Evolutionary conservation across 1,140 invertebrate genomes (phyloP).

Genomic region (Himalopsyche phryganea): DNA sequence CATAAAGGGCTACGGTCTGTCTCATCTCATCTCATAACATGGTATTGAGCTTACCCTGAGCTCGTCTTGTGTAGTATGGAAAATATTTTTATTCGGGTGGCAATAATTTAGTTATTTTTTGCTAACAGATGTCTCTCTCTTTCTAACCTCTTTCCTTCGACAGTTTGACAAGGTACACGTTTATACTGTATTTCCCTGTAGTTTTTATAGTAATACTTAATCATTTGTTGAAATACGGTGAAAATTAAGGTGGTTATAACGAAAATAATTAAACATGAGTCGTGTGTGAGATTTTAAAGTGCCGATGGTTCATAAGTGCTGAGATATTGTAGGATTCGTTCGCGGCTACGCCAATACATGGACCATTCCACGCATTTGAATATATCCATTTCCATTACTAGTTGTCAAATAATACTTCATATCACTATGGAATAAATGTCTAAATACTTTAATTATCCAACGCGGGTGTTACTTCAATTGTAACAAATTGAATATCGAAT

Average conservation of each 20-base stretch:
- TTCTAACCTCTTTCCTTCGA: constrained; percentile 22
- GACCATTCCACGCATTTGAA: background rate
- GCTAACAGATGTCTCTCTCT: constrained; percentile 12
- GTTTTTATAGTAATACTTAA: background rate
- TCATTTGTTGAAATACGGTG: background rate
- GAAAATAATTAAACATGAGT: background rate
- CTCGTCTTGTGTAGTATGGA: too few relatives aligned
- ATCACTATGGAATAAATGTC: background rate
- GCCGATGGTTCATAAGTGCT: constrained; percentile 9
- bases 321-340: constrained; percentile 12
- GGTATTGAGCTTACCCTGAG: too few relatives aligned
- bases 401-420: background rate
- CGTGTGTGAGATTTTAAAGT: background rate
- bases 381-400: background rate
- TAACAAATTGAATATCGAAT: too few relatives aligned
- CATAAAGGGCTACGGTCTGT: too few relatives aligned
- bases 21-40: too few relatives aligned
- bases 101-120: constrained; percentile 9
- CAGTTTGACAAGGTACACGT: constrained; percentile 27
- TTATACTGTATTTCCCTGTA: constrained; percentile 9
- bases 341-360: background rate
- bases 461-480: too few relatives aligned
- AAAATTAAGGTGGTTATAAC: constrained; percentile 16
- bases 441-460: background rate
- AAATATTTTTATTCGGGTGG: constrained; percentile 6